Percentiles rank a stretch among this genome's conserved stretches.
Evolutionary conservation across 2,113 vertebrate genomes (phyloP).

Genomic region (Oceanodroma tethys): DNA sequence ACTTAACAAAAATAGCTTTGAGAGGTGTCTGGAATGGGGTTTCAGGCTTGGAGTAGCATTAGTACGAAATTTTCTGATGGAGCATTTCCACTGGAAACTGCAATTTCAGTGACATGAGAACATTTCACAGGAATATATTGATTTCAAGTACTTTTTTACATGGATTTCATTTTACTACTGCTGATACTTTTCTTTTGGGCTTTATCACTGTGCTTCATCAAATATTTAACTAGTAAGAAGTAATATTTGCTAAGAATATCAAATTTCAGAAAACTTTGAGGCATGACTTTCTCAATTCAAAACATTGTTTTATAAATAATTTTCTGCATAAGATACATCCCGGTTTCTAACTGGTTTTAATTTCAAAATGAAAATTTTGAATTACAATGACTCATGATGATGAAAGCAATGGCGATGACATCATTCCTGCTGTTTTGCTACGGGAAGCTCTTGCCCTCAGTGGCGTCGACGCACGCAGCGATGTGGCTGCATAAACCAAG

Average conservation of each 20-base stretch:
- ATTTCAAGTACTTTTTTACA: neutral
- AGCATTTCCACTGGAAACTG: neutral
- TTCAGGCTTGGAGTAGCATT: neutral
- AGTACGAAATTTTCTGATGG: neutral
- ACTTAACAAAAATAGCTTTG: neutral
- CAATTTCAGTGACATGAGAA: neutral
- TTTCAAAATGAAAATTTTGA: neutral
- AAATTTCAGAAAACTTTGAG: neutral
- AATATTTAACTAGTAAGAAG: neutral
- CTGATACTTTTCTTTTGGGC: neutral
- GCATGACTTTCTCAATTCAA: neutral
- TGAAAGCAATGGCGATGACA: neutral
- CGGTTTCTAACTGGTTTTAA: neutral
- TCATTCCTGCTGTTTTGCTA: neutral
- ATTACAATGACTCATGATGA: neutral
- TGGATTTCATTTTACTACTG: neutral
- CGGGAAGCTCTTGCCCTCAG: neutral
- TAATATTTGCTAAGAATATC: neutral
- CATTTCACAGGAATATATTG: neutral
- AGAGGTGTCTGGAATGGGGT: neutral
- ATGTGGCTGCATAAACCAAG: neutral
- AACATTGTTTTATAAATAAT: neutral
- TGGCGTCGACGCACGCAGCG: fast-evolving
- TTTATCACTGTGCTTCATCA: neutral
- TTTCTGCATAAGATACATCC: neutral